Percentiles rank a stretch among this genome's conserved stretches.
These are phyloP conservation scores for Allophyes oxyacanthae DNA, from an alignment of 2,888 invertebrate species.

Conservation along the genomic window DNA sequence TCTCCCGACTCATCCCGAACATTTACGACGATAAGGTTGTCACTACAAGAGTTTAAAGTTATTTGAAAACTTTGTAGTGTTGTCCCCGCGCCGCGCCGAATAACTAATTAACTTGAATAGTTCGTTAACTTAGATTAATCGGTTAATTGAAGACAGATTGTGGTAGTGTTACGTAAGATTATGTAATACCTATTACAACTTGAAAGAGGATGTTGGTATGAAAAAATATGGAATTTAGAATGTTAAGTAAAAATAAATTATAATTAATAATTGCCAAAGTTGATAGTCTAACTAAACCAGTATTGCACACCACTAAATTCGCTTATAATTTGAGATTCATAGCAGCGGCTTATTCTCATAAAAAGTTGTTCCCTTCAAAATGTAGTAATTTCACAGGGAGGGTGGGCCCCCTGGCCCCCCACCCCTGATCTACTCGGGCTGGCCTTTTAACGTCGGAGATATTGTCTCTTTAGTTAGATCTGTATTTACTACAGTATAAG, in stretches of 20 bases:
- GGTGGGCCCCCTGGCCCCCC: slow-evolving; percentile 67
- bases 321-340: slow-evolving; percentile 88
- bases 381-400: slow-evolving; percentile 87
- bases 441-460: slow-evolving; percentile 88
- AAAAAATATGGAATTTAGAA: background rate
- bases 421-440: slow-evolving; percentile 77
- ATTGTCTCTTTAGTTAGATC: slow-evolving; percentile 88
- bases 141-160: slow-evolving; percentile 55
- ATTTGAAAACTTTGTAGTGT: slow-evolving; percentile 70
- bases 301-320: slow-evolving; percentile 67
- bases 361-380: slow-evolving; percentile 89
- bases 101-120: slow-evolving; percentile 69
- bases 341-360: slow-evolving; percentile 88
- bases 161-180: slow-evolving; percentile 33
- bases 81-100: slow-evolving; percentile 50
- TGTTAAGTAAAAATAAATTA: background rate
- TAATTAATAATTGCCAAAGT: slow-evolving; percentile 12
- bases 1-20: slow-evolving; percentile 70
- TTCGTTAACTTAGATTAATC: slow-evolving; percentile 62
- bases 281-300: slow-evolving; percentile 29
- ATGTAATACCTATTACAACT: slow-evolving; percentile 15
- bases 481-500: slow-evolving; percentile 83
- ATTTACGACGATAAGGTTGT: slow-evolving; percentile 70
- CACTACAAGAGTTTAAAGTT: slow-evolving; percentile 73
- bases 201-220: slow-evolving; percentile 3